Evolutionary conservation across 2,888 invertebrate species (phyloP).

Genomic region (Caenorhabditis sinica): DNA sequence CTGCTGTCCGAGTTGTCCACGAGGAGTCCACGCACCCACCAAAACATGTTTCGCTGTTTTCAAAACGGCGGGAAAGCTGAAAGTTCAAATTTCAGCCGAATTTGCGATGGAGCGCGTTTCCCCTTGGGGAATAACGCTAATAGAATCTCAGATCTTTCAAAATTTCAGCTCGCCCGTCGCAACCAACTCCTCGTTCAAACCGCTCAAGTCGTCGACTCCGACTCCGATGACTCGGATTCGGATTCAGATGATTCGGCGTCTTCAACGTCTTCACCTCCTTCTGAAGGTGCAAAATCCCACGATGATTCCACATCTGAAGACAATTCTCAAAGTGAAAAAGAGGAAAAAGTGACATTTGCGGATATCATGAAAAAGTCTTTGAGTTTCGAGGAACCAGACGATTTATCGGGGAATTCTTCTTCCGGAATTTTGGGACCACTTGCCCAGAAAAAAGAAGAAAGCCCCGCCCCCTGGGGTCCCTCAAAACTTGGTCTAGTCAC

Average conservation of each 20-base stretch:
- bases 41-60: no score
- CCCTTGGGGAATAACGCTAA: no score
- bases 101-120: no score
- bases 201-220: background rate
- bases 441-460: no score
- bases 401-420: background rate
- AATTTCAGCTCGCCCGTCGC: background rate
- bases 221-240: background rate
- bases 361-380: slow-evolving; percentile 13
- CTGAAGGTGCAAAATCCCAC: no score
- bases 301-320: no score
- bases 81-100: background rate
- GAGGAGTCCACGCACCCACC: no score
- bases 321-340: background rate
- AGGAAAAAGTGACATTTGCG: slow-evolving; percentile 4
- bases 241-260: background rate
- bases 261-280: background rate
- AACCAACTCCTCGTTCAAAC: background rate
- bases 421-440: no score
- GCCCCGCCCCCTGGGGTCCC: background rate
- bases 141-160: background rate
- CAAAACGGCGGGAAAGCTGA: no score
- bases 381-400: background rate
- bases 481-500: slow-evolving; percentile 12
- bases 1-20: no score